Evolutionary conservation across 2,797 vertebrate genomes (phyloP).

Genomic region (Enteromius unitaeniatus): DNA sequence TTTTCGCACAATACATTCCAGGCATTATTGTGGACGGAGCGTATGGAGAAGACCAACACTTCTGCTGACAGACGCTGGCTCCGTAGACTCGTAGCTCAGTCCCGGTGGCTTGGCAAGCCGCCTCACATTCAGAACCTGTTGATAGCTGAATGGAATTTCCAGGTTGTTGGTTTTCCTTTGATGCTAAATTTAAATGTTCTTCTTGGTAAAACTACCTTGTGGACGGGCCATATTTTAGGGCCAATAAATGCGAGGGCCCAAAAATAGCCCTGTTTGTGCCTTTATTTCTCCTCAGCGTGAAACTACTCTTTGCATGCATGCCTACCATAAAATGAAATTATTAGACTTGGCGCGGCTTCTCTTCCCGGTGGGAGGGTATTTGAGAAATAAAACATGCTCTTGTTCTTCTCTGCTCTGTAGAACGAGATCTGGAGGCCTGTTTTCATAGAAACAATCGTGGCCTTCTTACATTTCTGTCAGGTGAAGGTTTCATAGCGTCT

Average conservation of each 20-base stretch:
- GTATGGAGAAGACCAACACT: constrained; percentile 47
- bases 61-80: constrained; percentile 48
- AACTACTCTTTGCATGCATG: constrained; percentile 53
- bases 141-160: constrained; percentile 53
- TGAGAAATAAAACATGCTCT: constrained; percentile 26
- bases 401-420: constrained; percentile 19
- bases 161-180: constrained; percentile 54
- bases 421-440: constrained; percentile 28
- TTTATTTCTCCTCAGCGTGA: constrained; percentile 46
- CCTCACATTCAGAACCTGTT: constrained; percentile 52
- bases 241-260: constrained; percentile 37
- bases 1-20: constrained; percentile 53
- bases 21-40: constrained; percentile 49
- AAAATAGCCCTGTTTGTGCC: constrained; percentile 54
- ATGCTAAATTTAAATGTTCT: constrained; percentile 56
- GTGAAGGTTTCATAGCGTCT: not conserved
- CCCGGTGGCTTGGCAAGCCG: constrained; percentile 42
- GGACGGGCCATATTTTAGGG: constrained; percentile 31
- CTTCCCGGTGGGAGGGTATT: constrained; percentile 36
- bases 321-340: constrained; percentile 54
- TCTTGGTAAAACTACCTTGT: constrained; percentile 42
- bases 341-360: constrained; percentile 40
- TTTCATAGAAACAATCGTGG: constrained; percentile 1
- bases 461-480: constrained; percentile 27
- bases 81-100: constrained; percentile 10